Percentiles rank a stretch among this genome's conserved stretches.
These are phyloP conservation scores for Muscicapa adusta DNA, from an alignment of 2,113 vertebrate genomes.

Conservation along the genomic window DNA sequence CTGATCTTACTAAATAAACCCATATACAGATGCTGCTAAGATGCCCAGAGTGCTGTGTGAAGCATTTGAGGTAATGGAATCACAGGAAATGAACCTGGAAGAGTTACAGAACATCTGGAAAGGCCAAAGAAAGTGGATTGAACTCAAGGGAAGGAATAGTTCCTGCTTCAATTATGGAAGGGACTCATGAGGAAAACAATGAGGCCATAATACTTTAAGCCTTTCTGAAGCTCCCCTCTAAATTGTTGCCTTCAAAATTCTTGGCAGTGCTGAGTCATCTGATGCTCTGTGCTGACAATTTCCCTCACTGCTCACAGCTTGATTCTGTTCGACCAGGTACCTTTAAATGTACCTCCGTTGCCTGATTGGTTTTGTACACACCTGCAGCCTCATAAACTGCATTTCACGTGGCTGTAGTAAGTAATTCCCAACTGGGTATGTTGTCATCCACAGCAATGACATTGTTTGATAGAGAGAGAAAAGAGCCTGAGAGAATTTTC, in stretches of 20 bases:
- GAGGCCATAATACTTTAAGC: background rate
- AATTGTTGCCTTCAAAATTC: background rate
- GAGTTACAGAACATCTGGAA: background rate
- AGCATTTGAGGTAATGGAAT: background rate
- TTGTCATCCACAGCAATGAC: background rate
- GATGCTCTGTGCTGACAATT: background rate
- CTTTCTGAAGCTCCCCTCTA: background rate
- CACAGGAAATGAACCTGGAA: background rate
- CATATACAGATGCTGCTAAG: background rate
- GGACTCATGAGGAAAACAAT: background rate
- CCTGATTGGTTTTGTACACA: background rate
- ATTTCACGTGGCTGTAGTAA: background rate
- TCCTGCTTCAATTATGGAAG: background rate
- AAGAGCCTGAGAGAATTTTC: slow-evolving; percentile 25
- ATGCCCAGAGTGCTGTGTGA: background rate
- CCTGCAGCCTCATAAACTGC: background rate
- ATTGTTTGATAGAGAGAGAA: background rate
- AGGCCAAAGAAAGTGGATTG: background rate
- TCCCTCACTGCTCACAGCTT: background rate
- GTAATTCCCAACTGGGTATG: background rate
- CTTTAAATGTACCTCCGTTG: background rate
- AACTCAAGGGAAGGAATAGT: background rate
- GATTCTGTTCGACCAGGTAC: background rate
- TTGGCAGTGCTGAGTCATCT: background rate
- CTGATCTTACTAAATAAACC: background rate